Evolutionary conservation across 2,888 invertebrate species (phyloP), one percentile per base, ranked within the genome.

Genomic region (Leptura quadrifasciata): DNA sequence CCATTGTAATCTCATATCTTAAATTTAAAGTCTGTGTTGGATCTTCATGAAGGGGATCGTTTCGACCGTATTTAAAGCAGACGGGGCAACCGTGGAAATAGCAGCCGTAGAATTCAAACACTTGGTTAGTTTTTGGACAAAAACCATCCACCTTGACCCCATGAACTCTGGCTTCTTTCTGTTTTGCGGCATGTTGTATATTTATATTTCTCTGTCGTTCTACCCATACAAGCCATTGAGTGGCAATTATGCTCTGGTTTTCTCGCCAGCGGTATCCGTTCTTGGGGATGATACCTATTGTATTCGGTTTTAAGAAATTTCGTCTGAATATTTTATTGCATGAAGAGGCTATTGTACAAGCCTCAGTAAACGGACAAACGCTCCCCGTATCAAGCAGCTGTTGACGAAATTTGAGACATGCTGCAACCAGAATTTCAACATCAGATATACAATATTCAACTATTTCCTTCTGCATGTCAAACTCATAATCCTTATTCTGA

Each of bases 381-480:
- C 58, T 69, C 3, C 24, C 24, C 1, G 54, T 69, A 17, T 57
- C 69, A 17, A 69, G 9, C n/a, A 69, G 4, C 8, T 69, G 24
- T 52, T 27, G 21, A 6, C 57, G 57, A 31, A 69, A 57, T 69
- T 55, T 57, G 5, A 31, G 6, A 31, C 27, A 31, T 2, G 27
- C 27, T 5, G 27, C 27, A 0, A 21, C 12, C 18, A 80, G 52
- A 17, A 80, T 77, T 18, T 74, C 81, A 0, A 85, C 84, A 75
- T 82, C 83, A 1, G 52, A 71, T 21, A 76, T 67, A 68, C 81
- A 83, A 64, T 83, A 82, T 15, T 77, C 76, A 0, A 82, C 63
- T 2, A 87, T 52, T 47, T 86, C 85, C 20, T 81, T 77, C 70
- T 80, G 35, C 64, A 86, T 81, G 76, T 86, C 74, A 72, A 86